Evolutionary conservation across 2,113 vertebrate species (phyloP).

Genomic region (Chloebia gouldiae): DNA sequence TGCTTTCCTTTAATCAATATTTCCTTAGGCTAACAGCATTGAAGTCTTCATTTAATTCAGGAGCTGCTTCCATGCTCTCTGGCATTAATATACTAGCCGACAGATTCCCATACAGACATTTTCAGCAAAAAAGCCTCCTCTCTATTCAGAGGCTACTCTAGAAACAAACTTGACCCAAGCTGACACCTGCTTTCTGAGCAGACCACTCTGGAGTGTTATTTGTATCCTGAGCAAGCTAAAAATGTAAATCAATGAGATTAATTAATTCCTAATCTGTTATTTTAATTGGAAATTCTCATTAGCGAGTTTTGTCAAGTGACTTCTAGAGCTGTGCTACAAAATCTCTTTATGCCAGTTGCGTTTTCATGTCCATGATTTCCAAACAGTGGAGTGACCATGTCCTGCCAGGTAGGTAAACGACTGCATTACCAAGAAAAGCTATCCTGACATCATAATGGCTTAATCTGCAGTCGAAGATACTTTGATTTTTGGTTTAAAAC

Average conservation of each 20-base stretch:
- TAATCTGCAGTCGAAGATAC: background rate
- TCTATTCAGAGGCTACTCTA: background rate
- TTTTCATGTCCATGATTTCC: background rate
- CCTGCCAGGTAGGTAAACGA: background rate
- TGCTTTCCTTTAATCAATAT: conserved; percentile 16
- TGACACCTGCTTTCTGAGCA: background rate
- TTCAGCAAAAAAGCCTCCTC: background rate
- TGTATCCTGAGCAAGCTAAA: background rate
- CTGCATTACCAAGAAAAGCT: background rate
- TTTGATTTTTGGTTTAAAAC: background rate
- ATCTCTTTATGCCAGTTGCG: background rate
- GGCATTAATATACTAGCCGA: background rate
- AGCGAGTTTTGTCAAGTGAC: background rate
- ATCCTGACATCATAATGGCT: background rate
- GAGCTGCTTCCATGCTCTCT: background rate
- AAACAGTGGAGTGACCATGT: background rate
- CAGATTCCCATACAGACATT: background rate
- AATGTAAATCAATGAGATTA: background rate
- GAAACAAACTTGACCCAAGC: background rate
- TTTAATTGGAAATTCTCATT: background rate
- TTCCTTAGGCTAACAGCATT: background rate
- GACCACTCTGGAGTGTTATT: background rate
- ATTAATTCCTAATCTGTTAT: background rate
- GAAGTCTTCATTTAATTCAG: background rate
- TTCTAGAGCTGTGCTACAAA: background rate